A percentile compares a stretch with the other conserved stretches of the same genome.
These are phyloP conservation scores for Calephelis virginiensis DNA, from an alignment of 1,140 invertebrate species.

Conservation along the genomic window DNA sequence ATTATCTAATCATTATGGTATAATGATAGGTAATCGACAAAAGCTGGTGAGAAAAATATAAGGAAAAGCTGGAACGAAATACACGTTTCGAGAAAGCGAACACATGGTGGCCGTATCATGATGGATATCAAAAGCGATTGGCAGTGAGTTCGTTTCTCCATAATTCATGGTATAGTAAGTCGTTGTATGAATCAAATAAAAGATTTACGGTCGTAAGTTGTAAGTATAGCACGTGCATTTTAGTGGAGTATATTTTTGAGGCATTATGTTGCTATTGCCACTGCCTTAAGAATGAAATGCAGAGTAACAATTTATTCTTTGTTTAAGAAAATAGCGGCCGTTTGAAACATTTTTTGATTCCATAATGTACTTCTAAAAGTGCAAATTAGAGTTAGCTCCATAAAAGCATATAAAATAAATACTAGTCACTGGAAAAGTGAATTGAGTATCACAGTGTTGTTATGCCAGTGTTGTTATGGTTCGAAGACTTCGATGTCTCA, in stretches of 20 bases:
- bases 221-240: not conserved
- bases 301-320: no score
- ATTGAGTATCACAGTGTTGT: no score
- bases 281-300: not conserved
- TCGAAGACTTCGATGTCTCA: no score
- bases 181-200: constrained; percentile 15
- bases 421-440: no score
- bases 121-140: constrained; percentile 13
- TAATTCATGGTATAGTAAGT: constrained; percentile 13
- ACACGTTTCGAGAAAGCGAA: constrained; percentile 6
- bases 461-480: no score
- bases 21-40: not conserved
- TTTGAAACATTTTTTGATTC: no score
- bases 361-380: no score
- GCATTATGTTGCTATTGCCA: not conserved
- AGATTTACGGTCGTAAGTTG: constrained; percentile 6
- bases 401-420: no score
- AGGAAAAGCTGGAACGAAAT: not conserved
- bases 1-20: no score
- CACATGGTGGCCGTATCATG: constrained; percentile 2
- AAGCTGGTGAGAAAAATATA: not conserved
- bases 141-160: constrained; percentile 1
- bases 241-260: not conserved
- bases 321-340: no score
- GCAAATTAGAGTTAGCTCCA: no score